Base-by-base conservation (phyloP, 2,113 vertebrate genomes). In the Emberiza fucata region DNA sequence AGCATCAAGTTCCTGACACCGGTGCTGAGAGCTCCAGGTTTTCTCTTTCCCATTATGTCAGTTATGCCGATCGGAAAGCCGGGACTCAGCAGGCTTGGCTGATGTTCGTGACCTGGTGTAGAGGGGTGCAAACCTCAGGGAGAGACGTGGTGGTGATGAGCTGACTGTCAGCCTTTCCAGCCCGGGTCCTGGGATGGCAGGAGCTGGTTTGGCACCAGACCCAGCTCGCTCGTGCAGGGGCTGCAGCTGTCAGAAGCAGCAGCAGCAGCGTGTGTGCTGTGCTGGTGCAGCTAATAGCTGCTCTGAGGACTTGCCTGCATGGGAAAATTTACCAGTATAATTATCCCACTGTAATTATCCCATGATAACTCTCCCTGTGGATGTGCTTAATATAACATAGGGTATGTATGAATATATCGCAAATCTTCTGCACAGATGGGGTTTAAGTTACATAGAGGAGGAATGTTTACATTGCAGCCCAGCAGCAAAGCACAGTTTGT, bases 321-420 rank as follows among this genome's bases (percentile, higher is more conserved):
- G 90, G 84, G 84, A 82, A 93, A 82, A 86, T 80, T 18, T 70
- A 69, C 66, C 79, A 57, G 64, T 1, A 0, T 66, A 72, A 90
- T 96, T 92, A 88, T 90, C 47, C 79, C 69, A 39, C 87, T 80
- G 60, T 75, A 94, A 82, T 94, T 94, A 94, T 91, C 85, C 81
- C 63, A 90, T 73, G 78, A 80, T 69, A 91, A 57, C 73, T 91
- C 66, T 95, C 73, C 81, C 75, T 61, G 50, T 65, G 87, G 89
- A 81, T 3, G 3, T 78, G 44, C 77, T 95, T 88, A 73, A 86
- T 95, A 51, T 81, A 92, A 84, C 56, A 56, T 25, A 64, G 64
- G 63, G 35, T 81, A 40, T 76, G 68, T 86, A 47, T 31, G 72
- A 48, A 70, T 92, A 44, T 44, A 40, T 37, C 60, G 64, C 66